A percentile compares a stretch with the other conserved stretches of the same genome.
Evolutionary conservation across 2,113 vertebrate species (phyloP).

Genomic region (Labrus mixtus): DNA sequence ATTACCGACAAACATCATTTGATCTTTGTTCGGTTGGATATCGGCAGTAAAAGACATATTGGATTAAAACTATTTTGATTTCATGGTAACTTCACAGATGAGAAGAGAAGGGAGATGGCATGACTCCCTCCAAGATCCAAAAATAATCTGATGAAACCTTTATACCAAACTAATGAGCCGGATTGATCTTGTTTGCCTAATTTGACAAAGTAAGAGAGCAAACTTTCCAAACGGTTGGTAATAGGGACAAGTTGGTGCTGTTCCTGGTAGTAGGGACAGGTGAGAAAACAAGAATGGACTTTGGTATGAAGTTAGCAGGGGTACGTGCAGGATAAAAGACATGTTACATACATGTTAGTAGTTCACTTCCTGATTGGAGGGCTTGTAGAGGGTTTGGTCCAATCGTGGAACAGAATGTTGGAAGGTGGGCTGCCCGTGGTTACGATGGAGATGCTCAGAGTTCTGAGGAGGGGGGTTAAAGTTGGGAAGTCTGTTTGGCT

Average conservation of each 20-base stretch:
- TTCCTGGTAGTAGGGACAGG: neutral
- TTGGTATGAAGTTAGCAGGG: neutral
- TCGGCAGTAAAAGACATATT: too few species aligned
- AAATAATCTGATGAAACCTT: neutral
- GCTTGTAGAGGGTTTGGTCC: slow-evolving; percentile 47
- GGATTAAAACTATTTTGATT: too few species aligned
- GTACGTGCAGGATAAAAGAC: neutral
- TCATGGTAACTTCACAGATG: too few species aligned
- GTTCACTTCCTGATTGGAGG: slow-evolving; percentile 36
- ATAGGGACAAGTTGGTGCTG: too few species aligned
- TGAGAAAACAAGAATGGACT: neutral
- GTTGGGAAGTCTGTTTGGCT: slow-evolving; percentile 33
- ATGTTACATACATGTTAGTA: slow-evolving; percentile 9
- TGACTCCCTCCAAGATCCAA: neutral
- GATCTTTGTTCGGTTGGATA: too few species aligned
- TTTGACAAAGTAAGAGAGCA: neutral
- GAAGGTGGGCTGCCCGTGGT: slow-evolving; percentile 18
- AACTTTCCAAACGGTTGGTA: neutral
- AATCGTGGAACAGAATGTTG: slow-evolving; percentile 33
- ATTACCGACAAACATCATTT: too few species aligned
- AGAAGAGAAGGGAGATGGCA: neutral
- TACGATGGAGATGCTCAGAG: slow-evolving; percentile 45
- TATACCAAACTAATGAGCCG: neutral
- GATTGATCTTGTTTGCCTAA: neutral
- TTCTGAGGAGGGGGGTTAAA: slow-evolving; percentile 5